phyloP scores from a whole-genome alignment of 2,113 vertebrate species.

The Campylomormyrus tamandua region DNA sequence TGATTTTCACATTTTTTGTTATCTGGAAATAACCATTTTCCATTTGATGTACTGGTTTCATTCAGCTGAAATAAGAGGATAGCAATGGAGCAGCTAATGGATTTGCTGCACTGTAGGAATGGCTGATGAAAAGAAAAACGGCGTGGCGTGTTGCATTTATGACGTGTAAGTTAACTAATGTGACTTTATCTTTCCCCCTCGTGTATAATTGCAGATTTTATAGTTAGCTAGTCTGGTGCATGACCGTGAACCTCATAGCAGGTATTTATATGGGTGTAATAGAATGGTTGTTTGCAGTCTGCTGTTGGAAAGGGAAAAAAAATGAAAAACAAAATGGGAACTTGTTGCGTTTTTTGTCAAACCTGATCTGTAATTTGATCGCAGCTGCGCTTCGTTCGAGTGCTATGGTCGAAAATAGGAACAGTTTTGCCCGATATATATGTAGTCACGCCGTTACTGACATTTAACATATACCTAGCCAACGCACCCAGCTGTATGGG shows the following conservation, averaged over 20 bases:
- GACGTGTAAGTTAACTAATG: neutral
- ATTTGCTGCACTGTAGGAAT: neutral
- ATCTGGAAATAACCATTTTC: neutral
- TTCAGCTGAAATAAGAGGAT: neutral
- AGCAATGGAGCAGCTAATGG: neutral
- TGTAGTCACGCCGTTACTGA: neutral
- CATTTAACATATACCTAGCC: neutral
- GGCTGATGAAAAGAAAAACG: neutral
- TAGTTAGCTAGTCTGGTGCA: neutral
- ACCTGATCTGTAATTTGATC: neutral
- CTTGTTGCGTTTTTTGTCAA: slow-evolving; percentile 8
- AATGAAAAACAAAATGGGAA: neutral
- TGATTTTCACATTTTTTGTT: neutral
- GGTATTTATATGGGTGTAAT: neutral
- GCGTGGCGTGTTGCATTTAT: neutral
- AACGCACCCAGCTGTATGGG: neutral
- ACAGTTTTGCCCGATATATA: neutral
- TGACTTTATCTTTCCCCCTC: neutral
- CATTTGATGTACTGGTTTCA: neutral
- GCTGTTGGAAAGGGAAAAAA: neutral
- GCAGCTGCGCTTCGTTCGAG: neutral
- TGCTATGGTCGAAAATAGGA: neutral
- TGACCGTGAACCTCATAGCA: neutral
- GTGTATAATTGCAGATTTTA: too few species aligned
- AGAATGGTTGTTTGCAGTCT: neutral